These are phyloP conservation scores for Dromiciops gliroides DNA, from an alignment of 2,113 vertebrate genomes.

Conservation along the genomic window DNA sequence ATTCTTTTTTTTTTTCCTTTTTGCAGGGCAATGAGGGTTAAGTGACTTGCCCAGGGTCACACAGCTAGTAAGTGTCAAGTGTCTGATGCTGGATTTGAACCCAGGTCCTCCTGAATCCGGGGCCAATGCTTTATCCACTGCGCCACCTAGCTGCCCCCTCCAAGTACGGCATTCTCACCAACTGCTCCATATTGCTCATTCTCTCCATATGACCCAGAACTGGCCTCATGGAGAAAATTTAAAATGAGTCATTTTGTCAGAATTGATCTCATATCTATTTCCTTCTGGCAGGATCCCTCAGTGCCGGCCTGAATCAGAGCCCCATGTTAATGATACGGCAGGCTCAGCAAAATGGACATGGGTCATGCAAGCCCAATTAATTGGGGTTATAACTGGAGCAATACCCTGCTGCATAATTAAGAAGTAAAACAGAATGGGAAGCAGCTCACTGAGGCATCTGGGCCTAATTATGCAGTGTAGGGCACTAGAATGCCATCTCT, in stretches of 20 bases:
- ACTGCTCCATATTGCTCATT: neutral
- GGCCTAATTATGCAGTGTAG: neutral
- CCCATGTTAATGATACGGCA: fast-evolving
- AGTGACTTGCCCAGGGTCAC: too few relatives aligned
- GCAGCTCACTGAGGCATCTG: conserved; percentile 18
- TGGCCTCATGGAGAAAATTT: neutral
- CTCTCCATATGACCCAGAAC: neutral
- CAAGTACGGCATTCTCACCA: neutral
- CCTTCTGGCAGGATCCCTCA: neutral
- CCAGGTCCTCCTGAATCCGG: too few relatives aligned
- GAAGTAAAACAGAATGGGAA: conserved; percentile 48
- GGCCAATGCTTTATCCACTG: too few relatives aligned
- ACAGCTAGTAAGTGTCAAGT: too few relatives aligned
- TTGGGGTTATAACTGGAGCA: conserved; percentile 68
- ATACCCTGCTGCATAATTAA: conserved; percentile 71
- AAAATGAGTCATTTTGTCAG: neutral
- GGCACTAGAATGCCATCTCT: neutral
- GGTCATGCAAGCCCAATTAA: conserved; percentile 41
- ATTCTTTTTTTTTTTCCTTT: too few relatives aligned
- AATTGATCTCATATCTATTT: neutral
- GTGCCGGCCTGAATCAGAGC: neutral
- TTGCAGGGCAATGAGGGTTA: too few relatives aligned
- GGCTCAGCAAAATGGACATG: fast-evolving
- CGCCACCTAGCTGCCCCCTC: too few relatives aligned
- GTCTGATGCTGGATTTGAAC: too few relatives aligned